Evolutionary conservation across 2,888 invertebrate species (phyloP), one percentile per base, ranked within the genome.

Genomic region (Myopa testacea): DNA sequence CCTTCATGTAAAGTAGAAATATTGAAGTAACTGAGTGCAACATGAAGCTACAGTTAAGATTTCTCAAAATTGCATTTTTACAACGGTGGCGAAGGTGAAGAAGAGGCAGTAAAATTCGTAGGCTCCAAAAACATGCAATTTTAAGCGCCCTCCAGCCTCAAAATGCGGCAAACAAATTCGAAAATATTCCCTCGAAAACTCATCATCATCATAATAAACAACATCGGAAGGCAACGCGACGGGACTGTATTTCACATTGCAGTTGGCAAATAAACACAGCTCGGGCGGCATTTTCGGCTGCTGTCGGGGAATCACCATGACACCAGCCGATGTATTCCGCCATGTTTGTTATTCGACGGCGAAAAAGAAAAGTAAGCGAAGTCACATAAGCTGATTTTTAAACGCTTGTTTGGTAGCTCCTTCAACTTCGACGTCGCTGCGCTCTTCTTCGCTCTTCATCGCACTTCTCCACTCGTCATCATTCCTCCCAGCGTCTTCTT

Each of bases 11-110:
- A 45, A 45, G 45, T 45, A 45, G 45, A 45, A 45, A 45, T 45
- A n/a, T n/a, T 55, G 55, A 55, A n/a, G 55, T 5, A n/a, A 26
- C 26, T 26, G 26, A 26, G 8, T 55, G n/a, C 55, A 60, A 1
- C 38, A 7, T 5, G 45, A 74, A 26, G 63, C 34, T 55, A n/a
- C 55, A 14, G 26, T 45, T 14, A 63, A 45, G 34, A 67, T 75
- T 45, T 45, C 55, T 55, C 38, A 78, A 78, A 75, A 75, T 75
- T 71, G 78, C 70, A 58, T 65, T 75, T 71, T 78, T 26, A 34
- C 70, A 37, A 45, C 10, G 38, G n/a, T 16, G 58, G 19, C 8
- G 14, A 10, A 16, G 26, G 4, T 45, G 34, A 62, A 40, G 14
- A 62, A 4, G 55, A 70, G 52, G 69, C 67, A 45, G 34, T 12